Percentiles rank a stretch among this genome's conserved stretches.
These are phyloP conservation scores for Mastomys coucha DNA, from an alignment of 2,113 vertebrate species.

Conservation along the genomic window DNA sequence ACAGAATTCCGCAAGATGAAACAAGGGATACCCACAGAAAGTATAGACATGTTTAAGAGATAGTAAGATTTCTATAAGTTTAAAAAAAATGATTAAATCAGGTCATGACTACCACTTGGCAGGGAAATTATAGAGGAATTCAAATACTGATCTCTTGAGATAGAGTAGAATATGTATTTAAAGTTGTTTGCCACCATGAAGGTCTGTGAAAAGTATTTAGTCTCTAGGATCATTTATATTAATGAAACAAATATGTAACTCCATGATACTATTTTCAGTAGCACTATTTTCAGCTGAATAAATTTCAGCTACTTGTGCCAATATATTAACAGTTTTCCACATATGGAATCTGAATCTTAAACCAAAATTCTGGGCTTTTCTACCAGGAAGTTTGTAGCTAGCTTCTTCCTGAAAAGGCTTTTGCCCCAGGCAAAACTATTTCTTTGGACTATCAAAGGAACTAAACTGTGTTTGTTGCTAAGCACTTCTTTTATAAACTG, in stretches of 20 bases:
- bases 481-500: slow-evolving; percentile 8
- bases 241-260: neutral
- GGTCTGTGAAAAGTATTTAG: neutral
- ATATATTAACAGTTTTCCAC: neutral
- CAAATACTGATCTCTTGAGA: neutral
- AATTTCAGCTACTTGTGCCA: slow-evolving; percentile 15
- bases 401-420: neutral
- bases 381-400: neutral
- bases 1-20: neutral
- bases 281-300: neutral
- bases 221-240: neutral
- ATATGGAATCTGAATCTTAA: neutral
- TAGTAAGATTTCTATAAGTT: neutral
- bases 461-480: neutral
- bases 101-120: neutral
- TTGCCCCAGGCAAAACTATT: neutral
- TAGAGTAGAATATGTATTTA: neutral
- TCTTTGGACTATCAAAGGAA: neutral
- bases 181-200: neutral
- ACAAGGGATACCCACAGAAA: neutral
- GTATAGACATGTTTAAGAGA: neutral
- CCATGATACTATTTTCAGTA: neutral
- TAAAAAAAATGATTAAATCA: neutral
- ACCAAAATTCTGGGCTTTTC: slow-evolving; percentile 16
- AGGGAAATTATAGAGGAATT: neutral